Evolutionary conservation across 2,113 vertebrate species (phyloP), one percentile per base, ranked within the genome.

Genomic region (Myotis brandtii): DNA sequence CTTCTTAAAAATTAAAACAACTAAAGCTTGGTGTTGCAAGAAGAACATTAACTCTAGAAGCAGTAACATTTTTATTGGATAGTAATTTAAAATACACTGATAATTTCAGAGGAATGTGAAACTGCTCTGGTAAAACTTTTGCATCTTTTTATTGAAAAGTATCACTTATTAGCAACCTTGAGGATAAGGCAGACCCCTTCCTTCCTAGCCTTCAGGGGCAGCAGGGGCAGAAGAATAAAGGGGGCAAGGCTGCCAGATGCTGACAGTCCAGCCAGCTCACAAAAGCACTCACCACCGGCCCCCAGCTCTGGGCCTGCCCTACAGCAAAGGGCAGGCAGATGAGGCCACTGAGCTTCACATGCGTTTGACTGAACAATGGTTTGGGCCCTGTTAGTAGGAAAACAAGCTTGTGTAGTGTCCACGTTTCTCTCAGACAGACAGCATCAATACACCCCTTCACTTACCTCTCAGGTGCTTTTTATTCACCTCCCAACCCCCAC

Each of bases 1-100:
- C 34, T 91, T 86, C 90, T 94, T 92, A 46, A 89, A 94, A 87
- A 50, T 48, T 30, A 54, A 86, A 90, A 82, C 30, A 89, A 18
- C 32, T 46, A 85, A 54, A 69, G 67, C 48, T 79, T 86, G 27
- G 20, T 69, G 87, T 95, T 94, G 48, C 34, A 69, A 91, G 34
- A 27, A 96, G 90, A 91, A 93, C 69, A 21, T 86, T 90, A 86
- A 85, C 50, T 92, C 73, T 77, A 18, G 23, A 25, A 92, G 11
- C 32, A 86, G 32, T 46, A 87, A 52, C 20, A 69, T 91, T 92
- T 95, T 54, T 43, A 96, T 80, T 32, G 37, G 83, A 1, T 8
- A 50, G 17, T 37, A 54, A 82, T 50, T 92, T 90, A 50, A 93
- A 95, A 80, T 87, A 79, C 8, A 66, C 12, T 54, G 25, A 62